Evolutionary conservation across 2,797 vertebrate species (phyloP).

Genomic region (Pipistrellus nathusii): DNA sequence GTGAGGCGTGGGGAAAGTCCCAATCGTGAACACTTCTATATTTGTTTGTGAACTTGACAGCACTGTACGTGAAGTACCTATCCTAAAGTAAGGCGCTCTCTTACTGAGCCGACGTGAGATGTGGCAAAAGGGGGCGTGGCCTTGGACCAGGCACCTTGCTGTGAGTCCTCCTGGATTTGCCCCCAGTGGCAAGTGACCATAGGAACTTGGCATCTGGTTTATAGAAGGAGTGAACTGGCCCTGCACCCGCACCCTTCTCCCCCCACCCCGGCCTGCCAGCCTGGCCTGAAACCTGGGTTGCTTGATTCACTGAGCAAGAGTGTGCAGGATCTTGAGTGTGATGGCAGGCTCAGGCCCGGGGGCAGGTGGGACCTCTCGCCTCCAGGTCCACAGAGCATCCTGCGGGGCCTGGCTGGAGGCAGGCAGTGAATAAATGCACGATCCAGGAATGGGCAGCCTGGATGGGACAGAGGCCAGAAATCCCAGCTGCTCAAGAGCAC

Average conservation of each 20-base stretch:
- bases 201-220: neutral
- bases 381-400: neutral
- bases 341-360: neutral
- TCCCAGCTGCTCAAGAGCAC: neutral
- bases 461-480: neutral
- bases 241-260: neutral
- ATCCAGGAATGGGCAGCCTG: neutral
- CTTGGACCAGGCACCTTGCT: neutral
- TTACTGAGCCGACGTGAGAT: neutral
- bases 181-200: neutral
- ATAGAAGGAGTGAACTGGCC: neutral
- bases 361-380: too few relatives aligned
- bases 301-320: neutral
- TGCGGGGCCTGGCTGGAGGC: neutral
- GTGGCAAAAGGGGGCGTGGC: neutral
- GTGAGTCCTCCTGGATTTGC: neutral
- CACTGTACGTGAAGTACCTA: too few relatives aligned
- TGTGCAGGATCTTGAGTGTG: neutral
- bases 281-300: neutral
- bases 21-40: neutral
- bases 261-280: rapidly evolving
- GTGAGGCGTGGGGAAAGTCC: neutral
- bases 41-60: neutral
- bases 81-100: too few relatives aligned
- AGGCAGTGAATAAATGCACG: too few relatives aligned